These are phyloP conservation scores for Rhingia campestris DNA, from an alignment of 2,888 invertebrate species.

Conservation along the genomic window DNA sequence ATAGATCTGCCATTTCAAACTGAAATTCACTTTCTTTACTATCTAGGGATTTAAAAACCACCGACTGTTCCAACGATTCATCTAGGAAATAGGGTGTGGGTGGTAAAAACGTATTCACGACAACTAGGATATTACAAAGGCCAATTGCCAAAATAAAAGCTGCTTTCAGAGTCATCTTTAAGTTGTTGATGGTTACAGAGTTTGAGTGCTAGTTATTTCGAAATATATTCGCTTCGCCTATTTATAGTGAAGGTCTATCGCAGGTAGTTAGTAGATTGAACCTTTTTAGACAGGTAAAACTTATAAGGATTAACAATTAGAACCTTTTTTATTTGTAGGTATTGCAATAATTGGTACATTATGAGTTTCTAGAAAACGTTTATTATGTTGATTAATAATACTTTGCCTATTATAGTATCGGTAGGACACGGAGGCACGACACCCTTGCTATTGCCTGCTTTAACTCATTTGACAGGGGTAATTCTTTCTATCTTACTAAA, in stretches of 20 bases:
- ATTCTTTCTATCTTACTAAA: no score
- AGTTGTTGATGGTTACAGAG: not conserved
- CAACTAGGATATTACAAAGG: not conserved
- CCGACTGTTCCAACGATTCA: constrained; percentile 50
- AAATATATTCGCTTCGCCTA: not conserved
- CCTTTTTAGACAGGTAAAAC: no score
- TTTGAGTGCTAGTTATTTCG: not conserved
- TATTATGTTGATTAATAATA: no score
- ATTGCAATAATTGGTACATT: no score
- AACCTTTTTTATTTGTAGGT: constrained; percentile 80
- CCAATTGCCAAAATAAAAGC: constrained; percentile 12
- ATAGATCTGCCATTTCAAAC: constrained; percentile 89
- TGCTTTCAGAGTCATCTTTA: constrained; percentile 27
- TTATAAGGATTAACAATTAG: no score
- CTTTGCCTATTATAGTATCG: no score
- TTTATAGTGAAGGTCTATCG: constrained; percentile 74
- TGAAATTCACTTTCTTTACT: constrained; percentile 61
- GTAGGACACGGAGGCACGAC: no score
- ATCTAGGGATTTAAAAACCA: constrained; percentile 43
- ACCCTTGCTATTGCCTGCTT: no score
- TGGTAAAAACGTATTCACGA: not conserved
- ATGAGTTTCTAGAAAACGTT: no score
- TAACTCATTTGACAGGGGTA: no score
- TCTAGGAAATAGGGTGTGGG: constrained; percentile 41
- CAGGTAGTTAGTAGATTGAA: constrained; percentile 75